phyloP scores from a whole-genome alignment of 2,113 vertebrate species.

The Galemys pyrenaicus region DNA sequence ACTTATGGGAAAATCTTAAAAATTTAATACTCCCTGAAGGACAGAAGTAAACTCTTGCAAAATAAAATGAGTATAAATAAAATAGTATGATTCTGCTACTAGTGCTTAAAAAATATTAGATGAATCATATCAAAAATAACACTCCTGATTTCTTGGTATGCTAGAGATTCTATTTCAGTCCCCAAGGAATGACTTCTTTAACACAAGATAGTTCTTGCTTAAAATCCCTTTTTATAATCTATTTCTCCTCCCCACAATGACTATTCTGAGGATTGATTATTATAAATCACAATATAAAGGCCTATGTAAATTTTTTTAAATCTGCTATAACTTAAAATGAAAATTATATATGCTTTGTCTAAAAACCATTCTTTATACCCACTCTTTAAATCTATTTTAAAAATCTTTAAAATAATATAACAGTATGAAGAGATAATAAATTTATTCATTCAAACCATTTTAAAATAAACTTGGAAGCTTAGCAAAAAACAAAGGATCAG shows the following conservation, averaged over 20 bases:
- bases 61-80: not conserved
- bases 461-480: not conserved
- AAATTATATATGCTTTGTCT: not conserved
- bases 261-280: constrained; percentile 49
- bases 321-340: not conserved
- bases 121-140: not conserved
- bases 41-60: constrained; percentile 3
- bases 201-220: constrained; percentile 20
- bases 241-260: not conserved
- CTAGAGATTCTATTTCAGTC: not conserved
- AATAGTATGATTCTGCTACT: not conserved
- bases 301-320: not conserved
- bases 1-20: constrained; percentile 11
- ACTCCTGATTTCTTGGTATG: not conserved
- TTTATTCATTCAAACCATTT: not conserved
- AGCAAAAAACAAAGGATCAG: not conserved
- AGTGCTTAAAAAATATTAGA: not conserved
- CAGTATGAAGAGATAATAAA: not conserved
- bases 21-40: not conserved
- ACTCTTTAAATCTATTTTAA: not conserved
- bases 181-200: not conserved
- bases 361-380: not conserved
- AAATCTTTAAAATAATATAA: constrained; percentile 34
- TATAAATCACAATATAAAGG: not conserved
- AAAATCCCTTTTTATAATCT: constrained; percentile 12